A percentile compares a stretch with the other conserved stretches of the same genome.
These are phyloP conservation scores for Dermolepida albohirtum DNA, from an alignment of 2,888 invertebrate genomes.

Conservation along the genomic window DNA sequence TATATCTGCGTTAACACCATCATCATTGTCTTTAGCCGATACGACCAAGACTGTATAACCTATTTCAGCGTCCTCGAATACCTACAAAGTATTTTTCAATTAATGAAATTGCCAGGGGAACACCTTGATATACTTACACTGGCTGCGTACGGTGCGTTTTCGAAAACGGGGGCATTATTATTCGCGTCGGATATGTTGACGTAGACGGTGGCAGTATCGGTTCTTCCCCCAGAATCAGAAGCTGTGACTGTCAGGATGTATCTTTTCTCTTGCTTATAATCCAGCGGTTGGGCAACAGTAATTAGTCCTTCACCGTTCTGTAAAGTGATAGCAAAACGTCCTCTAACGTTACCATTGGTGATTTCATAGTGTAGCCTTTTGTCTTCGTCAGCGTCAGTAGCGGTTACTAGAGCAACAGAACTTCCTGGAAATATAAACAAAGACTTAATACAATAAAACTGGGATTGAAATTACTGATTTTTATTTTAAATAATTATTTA, in stretches of 20 bases:
- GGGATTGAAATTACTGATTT: too few species aligned
- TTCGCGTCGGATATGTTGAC: slow-evolving; percentile 96
- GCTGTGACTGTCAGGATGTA: slow-evolving; percentile 90
- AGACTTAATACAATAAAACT: background rate
- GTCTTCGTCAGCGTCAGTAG: slow-evolving; percentile 92
- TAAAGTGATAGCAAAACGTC: slow-evolving; percentile 89
- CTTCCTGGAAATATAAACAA: slow-evolving; percentile 73
- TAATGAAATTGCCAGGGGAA: too few species aligned
- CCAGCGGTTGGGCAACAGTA: slow-evolving; percentile 89
- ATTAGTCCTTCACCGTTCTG: slow-evolving; percentile 89
- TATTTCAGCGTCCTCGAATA: slow-evolving; percentile 92
- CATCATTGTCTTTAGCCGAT: slow-evolving; percentile 93
- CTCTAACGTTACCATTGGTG: slow-evolving; percentile 85
- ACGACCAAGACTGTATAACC: slow-evolving; percentile 94
- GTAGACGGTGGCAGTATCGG: slow-evolving; percentile 89
- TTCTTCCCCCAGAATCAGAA: slow-evolving; percentile 88
- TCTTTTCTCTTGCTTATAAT: slow-evolving; percentile 91
- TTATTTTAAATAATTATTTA: too few species aligned
- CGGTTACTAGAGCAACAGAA: slow-evolving; percentile 88
- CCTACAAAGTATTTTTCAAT: slow-evolving; percentile 59
- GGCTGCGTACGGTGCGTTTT: slow-evolving; percentile 91
- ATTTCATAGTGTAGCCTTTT: slow-evolving; percentile 83
- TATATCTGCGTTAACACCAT: slow-evolving; percentile 93
- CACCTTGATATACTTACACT: slow-evolving; percentile 67
- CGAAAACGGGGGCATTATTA: slow-evolving; percentile 92